These are phyloP conservation scores for Tethya wilhelma DNA, from an alignment of 37 sponge, comb jelly and placozoan genomes.

Conservation along the genomic window DNA sequence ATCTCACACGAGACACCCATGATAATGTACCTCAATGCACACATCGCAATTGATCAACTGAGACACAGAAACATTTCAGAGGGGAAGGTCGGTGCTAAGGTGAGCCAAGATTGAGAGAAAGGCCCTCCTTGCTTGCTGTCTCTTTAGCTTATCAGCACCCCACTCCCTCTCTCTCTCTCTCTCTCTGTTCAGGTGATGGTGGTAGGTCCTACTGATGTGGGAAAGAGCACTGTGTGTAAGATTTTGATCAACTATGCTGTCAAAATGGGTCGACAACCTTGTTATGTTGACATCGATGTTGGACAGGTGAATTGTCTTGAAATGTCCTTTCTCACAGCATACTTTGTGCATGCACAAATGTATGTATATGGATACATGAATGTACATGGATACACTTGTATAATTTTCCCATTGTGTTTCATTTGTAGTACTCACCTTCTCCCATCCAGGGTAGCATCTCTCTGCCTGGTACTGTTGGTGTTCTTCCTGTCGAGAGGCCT, in stretches of 20 bases:
- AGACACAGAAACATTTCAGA: constrained; percentile 61
- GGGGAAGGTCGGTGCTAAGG: constrained; percentile 76
- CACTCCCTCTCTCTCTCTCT: too few species aligned
- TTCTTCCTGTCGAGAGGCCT: constrained; percentile 64
- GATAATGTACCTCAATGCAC: constrained; percentile 88
- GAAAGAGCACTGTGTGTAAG: constrained; percentile 90
- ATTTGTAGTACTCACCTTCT: not conserved
- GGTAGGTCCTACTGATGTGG: constrained; percentile 91
- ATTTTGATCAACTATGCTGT: constrained; percentile 88
- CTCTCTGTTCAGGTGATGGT: constrained; percentile 69
- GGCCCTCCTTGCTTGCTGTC: too few species aligned
- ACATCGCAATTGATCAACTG: constrained; percentile 85
- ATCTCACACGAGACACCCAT: constrained; percentile 89
- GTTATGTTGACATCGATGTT: constrained; percentile 87
- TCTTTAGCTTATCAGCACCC: too few species aligned
- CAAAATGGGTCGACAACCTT: constrained; percentile 78
- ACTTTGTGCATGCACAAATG: too few species aligned
- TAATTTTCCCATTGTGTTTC: not conserved
- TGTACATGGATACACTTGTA: not conserved
- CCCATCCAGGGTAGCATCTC: constrained; percentile 58
- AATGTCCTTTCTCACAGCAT: too few species aligned
- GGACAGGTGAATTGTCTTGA: constrained; percentile 70
- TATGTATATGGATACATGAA: too few species aligned
- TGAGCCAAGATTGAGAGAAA: too few species aligned
- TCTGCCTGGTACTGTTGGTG: constrained; percentile 80